phyloP scores from a whole-genome alignment of 2,888 invertebrate species.

The Orthosia incerta region DNA sequence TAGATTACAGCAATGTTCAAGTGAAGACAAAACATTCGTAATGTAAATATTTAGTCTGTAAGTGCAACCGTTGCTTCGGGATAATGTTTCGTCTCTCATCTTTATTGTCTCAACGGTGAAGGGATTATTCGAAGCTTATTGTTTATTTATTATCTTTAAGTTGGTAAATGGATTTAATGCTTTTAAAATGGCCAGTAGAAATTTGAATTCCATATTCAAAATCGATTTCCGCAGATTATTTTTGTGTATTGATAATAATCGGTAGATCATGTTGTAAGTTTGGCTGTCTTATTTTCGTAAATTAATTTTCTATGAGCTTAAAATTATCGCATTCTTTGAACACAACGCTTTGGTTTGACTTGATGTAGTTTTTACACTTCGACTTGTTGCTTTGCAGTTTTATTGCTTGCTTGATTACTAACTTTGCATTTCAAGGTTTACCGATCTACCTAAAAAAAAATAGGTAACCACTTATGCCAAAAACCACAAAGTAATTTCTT shows the following conservation, averaged over 20 bases:
- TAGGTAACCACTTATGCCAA: not conserved
- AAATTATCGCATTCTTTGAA: not conserved
- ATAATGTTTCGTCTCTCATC: slow-evolving; percentile 35
- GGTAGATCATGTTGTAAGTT: not conserved
- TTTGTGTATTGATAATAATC: slow-evolving; percentile 12
- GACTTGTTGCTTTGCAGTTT: not conserved
- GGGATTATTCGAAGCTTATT: slow-evolving; percentile 44
- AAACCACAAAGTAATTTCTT: slow-evolving; percentile 1
- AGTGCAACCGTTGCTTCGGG: slow-evolving; percentile 44
- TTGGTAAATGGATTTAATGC: slow-evolving; percentile 21
- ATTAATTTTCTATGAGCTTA: slow-evolving; percentile 18
- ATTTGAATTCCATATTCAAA: slow-evolving; percentile 27
- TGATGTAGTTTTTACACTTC: not conserved
- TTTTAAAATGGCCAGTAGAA: slow-evolving; percentile 9
- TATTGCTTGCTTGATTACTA: not conserved
- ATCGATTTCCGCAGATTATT: slow-evolving; percentile 25
- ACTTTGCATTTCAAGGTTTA: not conserved
- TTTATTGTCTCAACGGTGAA: slow-evolving; percentile 37
- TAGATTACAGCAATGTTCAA: slow-evolving; percentile 46
- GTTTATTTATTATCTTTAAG: slow-evolving; percentile 40
- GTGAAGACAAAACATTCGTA: slow-evolving; percentile 42
- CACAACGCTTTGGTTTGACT: not conserved
- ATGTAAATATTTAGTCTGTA: slow-evolving; percentile 62
- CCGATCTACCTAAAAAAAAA: not conserved
- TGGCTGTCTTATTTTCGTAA: slow-evolving; percentile 30